Percentiles rank a stretch among this genome's conserved stretches.
Conservation (phyloP, 1,140 invertebrate species). For the Hypothenemus hampei region DNA sequence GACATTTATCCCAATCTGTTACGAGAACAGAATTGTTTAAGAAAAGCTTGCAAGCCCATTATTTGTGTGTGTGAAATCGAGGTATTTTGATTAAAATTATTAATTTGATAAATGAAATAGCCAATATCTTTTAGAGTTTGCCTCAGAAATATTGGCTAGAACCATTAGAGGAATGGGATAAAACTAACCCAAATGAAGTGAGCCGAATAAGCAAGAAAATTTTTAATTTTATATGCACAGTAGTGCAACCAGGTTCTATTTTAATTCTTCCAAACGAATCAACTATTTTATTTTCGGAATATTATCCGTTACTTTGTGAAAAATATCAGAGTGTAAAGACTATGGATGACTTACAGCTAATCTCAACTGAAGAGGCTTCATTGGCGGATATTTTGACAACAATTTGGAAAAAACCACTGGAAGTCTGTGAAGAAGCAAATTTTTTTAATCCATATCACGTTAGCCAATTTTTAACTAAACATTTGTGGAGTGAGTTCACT, state of each 20-base stretch:
- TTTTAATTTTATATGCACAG: not conserved
- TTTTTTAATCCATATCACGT: conserved; percentile 20
- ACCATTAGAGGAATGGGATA: conserved; percentile 7
- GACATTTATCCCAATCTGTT: conserved; percentile 18
- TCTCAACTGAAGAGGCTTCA: not conserved
- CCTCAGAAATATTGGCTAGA: conserved; percentile 23
- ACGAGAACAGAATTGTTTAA: not conserved
- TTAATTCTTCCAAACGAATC: conserved; percentile 11
- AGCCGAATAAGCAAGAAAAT: conserved; percentile 4
- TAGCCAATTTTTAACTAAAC: conserved; percentile 14
- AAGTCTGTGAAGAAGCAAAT: conserved; percentile 17
- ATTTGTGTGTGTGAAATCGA: conserved; percentile 16
- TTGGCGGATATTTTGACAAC: conserved; percentile 8
- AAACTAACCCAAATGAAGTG: conserved; percentile 3
- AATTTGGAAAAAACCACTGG: conserved; percentile 18
- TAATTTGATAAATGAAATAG: not conserved
- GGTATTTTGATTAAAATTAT: conserved; percentile 1
- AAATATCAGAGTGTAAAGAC: conserved; percentile 3
- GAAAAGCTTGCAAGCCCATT: conserved; percentile 13
- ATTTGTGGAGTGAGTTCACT: conserved; percentile 15
- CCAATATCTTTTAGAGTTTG: conserved; percentile 12
- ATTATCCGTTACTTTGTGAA: not conserved
- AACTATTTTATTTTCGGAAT: not conserved
- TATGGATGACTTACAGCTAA: conserved; percentile 2
- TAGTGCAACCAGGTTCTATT: conserved; percentile 10